Percentiles rank a stretch among this genome's conserved stretches.
These are phyloP conservation scores for Poecilobothrus nobilitatus DNA, from an alignment of 2,888 invertebrate species.

Conservation along the genomic window DNA sequence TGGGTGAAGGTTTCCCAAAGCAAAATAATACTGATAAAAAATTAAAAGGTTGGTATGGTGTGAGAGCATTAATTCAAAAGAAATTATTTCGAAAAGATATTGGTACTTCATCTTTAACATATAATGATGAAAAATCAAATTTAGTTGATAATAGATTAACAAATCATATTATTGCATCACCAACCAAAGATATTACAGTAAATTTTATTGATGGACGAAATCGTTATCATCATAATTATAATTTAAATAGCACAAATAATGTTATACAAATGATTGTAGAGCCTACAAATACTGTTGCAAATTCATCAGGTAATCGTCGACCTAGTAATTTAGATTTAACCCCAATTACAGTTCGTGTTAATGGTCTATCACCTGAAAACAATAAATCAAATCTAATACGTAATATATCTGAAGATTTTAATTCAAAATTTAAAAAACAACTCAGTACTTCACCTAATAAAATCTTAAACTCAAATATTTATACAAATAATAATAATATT, in stretches of 20 bases:
- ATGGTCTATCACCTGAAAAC: conserved; percentile 26
- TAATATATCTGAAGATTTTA: conserved; percentile 37
- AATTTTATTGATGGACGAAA: conserved; percentile 27
- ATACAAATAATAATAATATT: background rate
- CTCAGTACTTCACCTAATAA: background rate
- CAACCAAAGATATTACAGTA: conserved; percentile 28
- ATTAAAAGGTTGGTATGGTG: conserved; percentile 42
- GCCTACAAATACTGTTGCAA: conserved; percentile 19
- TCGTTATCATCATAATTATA: conserved; percentile 23
- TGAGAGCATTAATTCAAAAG: conserved; percentile 41
- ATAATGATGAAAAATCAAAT: conserved; percentile 40
- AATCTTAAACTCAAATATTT: background rate
- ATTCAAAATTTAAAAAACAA: background rate
- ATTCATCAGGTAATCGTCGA: conserved; percentile 22
- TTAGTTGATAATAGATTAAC: conserved; percentile 33
- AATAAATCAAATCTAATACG: conserved; percentile 40
- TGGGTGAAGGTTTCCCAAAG: conserved; percentile 43
- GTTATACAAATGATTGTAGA: conserved; percentile 10
- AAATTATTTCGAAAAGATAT: conserved; percentile 40
- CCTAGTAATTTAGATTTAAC: conserved; percentile 39
- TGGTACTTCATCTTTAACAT: conserved; percentile 23
- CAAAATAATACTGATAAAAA: conserved; percentile 42
- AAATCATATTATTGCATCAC: conserved; percentile 21
- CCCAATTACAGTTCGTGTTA: conserved; percentile 28
- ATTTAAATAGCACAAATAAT: conserved; percentile 1